Evolutionary conservation across 2,888 invertebrate genomes (phyloP).

Genomic region (Pheosia gnoma): DNA sequence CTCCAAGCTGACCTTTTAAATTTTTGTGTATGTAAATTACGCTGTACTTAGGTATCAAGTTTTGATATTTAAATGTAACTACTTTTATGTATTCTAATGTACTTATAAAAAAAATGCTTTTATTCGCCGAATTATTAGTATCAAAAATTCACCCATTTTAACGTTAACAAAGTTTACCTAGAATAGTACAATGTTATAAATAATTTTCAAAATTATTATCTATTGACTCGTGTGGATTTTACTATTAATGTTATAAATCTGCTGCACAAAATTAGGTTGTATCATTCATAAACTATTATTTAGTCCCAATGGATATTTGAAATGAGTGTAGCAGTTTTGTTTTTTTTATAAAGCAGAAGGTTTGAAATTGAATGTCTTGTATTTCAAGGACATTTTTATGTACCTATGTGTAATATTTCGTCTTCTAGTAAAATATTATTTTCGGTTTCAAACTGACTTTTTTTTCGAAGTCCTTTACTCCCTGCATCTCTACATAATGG

Average conservation of each 20-base stretch:
- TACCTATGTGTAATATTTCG: slow-evolving; percentile 73
- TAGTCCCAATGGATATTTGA: slow-evolving; percentile 67
- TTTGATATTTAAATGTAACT: slow-evolving; percentile 15
- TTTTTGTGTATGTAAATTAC: background rate
- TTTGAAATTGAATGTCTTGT: slow-evolving; percentile 51
- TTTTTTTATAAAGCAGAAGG: slow-evolving; percentile 59
- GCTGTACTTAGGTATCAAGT: slow-evolving; percentile 19
- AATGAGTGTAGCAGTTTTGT: slow-evolving; percentile 66
- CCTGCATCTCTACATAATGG: too few species aligned
- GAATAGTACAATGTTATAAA: slow-evolving; percentile 56
- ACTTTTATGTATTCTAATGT: slow-evolving; percentile 11
- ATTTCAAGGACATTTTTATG: slow-evolving; percentile 58
- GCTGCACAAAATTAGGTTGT: slow-evolving; percentile 56
- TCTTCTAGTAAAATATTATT: slow-evolving; percentile 83
- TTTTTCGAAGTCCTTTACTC: slow-evolving; percentile 17
- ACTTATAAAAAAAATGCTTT: slow-evolving; percentile 25
- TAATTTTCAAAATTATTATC: slow-evolving; percentile 38
- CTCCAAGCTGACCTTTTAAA: slow-evolving; percentile 11
- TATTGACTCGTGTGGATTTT: slow-evolving; percentile 37
- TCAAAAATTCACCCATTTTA: slow-evolving; percentile 15
- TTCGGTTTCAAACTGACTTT: slow-evolving; percentile 72
- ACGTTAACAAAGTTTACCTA: slow-evolving; percentile 51
- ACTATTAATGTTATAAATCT: slow-evolving; percentile 36
- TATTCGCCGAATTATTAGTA: slow-evolving; percentile 24
- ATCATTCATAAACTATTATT: slow-evolving; percentile 37